Percentiles rank a stretch among this genome's conserved stretches.
These are phyloP conservation scores for Melanotaenia maccullochi DNA, from an alignment of 2,797 vertebrate genomes.

Conservation along the genomic window DNA sequence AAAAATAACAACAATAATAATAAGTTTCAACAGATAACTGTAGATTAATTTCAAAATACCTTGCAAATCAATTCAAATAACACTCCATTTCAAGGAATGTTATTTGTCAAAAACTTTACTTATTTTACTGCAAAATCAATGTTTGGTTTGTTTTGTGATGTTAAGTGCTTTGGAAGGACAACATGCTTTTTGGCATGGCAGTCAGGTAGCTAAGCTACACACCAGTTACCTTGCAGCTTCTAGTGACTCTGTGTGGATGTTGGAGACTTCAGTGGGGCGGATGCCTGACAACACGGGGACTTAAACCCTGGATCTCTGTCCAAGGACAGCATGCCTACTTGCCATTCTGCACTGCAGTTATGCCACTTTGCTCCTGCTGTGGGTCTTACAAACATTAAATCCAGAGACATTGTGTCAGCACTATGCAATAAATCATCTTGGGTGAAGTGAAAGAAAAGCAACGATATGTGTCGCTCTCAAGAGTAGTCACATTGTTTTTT, in stretches of 20 bases:
- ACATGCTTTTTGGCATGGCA: slow-evolving; percentile 31
- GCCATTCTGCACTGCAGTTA: slow-evolving; percentile 50
- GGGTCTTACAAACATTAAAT: slow-evolving; percentile 51
- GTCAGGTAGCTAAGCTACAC: slow-evolving; percentile 41
- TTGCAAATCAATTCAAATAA: slow-evolving; percentile 5
- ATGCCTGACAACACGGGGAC: slow-evolving; percentile 45
- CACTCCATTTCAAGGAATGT: slow-evolving; percentile 1
- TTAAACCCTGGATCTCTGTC: slow-evolving; percentile 49
- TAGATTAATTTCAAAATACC: not conserved
- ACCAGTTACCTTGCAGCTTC: slow-evolving; percentile 40
- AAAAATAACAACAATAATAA: slow-evolving; percentile 4
- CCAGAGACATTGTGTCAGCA: slow-evolving; percentile 47
- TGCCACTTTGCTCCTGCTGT: slow-evolving; percentile 39
- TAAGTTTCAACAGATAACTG: not conserved
- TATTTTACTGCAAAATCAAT: slow-evolving; percentile 20
- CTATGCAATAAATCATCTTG: slow-evolving; percentile 49
- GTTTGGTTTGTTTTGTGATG: slow-evolving; percentile 31
- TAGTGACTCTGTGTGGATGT: slow-evolving; percentile 47
- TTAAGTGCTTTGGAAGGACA: slow-evolving; percentile 31
- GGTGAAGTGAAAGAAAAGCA: slow-evolving; percentile 31
- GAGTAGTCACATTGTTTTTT: slow-evolving; percentile 14
- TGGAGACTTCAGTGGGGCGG: slow-evolving; percentile 32
- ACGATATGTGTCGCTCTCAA: slow-evolving; percentile 20
- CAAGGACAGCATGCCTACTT: slow-evolving; percentile 54
- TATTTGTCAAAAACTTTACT: slow-evolving; percentile 25